These are phyloP conservation scores for Idaea biselata DNA, from an alignment of 2,888 invertebrate genomes.

Conservation along the genomic window DNA sequence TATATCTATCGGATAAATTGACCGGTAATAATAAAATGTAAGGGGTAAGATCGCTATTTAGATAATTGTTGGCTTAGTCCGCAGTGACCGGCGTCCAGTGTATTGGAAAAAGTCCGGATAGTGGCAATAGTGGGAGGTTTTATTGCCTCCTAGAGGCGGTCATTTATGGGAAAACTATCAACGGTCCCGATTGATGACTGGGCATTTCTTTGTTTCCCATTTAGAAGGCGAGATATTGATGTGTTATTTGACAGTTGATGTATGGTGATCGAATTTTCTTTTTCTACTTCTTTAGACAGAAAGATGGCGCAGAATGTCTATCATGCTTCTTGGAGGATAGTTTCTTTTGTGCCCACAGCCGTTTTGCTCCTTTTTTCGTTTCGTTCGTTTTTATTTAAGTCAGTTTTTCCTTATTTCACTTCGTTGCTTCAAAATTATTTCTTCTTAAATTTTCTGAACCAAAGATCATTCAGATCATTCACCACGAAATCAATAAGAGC, in stretches of 20 bases:
- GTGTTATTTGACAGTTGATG: constrained; percentile 38
- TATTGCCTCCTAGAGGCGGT: constrained; percentile 72
- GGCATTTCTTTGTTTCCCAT: constrained; percentile 58
- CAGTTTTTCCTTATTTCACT: neutral
- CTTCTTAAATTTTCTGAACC: neutral
- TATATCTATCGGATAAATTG: constrained; percentile 71
- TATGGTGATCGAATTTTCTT: constrained; percentile 23
- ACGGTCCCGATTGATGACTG: constrained; percentile 65
- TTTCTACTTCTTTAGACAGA: neutral
- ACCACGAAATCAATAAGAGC: constrained; percentile 29
- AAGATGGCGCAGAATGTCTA: neutral
- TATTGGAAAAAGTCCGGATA: constrained; percentile 69
- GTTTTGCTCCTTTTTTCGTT: neutral
- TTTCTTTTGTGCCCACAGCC: neutral
- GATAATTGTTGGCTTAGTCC: constrained; percentile 78
- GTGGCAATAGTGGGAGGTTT: constrained; percentile 61
- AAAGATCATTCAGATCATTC: constrained; percentile 12
- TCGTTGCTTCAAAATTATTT: neutral
- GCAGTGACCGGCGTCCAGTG: constrained; percentile 61
- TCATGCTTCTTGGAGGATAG: neutral
- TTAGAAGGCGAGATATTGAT: constrained; percentile 46
- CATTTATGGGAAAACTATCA: constrained; percentile 78
- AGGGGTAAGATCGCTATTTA: constrained; percentile 82
- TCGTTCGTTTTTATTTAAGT: too few relatives aligned
- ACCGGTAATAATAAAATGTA: constrained; percentile 81